Conservation (phyloP, 1,140 invertebrate species). For the Penaeus indicus region DNA sequence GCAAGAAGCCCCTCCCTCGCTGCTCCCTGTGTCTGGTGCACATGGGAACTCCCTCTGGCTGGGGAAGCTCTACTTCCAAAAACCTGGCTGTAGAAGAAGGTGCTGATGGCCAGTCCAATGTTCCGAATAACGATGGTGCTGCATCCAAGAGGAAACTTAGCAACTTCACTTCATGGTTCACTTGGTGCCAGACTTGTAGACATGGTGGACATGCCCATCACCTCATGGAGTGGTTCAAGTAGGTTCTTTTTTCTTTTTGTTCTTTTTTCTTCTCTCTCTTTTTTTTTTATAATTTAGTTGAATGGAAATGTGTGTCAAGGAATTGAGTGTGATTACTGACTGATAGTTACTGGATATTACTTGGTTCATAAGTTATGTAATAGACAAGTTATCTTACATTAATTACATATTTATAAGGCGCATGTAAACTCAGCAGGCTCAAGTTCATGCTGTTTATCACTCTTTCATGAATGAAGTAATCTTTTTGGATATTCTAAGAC, state of each 20-base stretch:
- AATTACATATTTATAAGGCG: too few relatives aligned
- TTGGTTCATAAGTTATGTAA: too few relatives aligned
- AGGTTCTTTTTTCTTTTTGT: conserved; percentile 68
- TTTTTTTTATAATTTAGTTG: not conserved
- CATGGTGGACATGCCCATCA: conserved; percentile 95
- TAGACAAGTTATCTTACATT: too few relatives aligned
- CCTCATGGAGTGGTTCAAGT: conserved; percentile 93
- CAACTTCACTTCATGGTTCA: conserved; percentile 86
- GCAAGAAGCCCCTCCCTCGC: conserved; percentile 91
- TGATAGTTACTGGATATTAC: too few relatives aligned
- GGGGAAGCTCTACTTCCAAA: conserved; percentile 36
- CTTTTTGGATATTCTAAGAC: not conserved
- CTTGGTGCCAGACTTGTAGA: conserved; percentile 96
- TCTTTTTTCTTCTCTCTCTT: too few relatives aligned
- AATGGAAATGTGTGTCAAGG: conserved; percentile 47
- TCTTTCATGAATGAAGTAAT: too few relatives aligned
- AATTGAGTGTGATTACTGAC: not conserved
- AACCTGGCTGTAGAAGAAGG: conserved; percentile 29
- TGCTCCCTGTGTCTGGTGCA: conserved; percentile 93
- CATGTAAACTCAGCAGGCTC: too few relatives aligned
- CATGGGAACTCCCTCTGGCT: conserved; percentile 82
- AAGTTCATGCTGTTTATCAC: too few relatives aligned
- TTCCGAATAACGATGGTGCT: conserved; percentile 15
- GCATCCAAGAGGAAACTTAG: conserved; percentile 67
- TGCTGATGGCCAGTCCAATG: conserved; percentile 27